phyloP scores from a whole-genome alignment of 2,888 invertebrate genomes.

The Teleiodes luculella region DNA sequence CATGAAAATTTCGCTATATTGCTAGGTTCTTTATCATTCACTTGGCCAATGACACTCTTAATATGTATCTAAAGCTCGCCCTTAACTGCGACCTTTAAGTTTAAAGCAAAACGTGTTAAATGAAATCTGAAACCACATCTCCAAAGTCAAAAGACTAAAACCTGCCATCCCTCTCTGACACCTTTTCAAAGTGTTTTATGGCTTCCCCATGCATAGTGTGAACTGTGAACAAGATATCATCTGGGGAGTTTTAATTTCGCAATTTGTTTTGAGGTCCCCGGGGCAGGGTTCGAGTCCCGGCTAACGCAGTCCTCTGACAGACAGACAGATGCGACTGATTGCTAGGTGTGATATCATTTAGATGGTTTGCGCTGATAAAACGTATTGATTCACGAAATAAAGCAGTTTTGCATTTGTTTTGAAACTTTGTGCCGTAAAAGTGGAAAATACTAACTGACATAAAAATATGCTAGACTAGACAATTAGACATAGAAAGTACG shows the following conservation, averaged over 20 bases:
- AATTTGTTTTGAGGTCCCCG: constrained; percentile 57
- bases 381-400: too few relatives aligned
- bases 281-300: not conserved
- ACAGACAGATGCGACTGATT: constrained; percentile 49
- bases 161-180: not conserved
- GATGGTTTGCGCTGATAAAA: constrained; percentile 32
- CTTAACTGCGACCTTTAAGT: too few relatives aligned
- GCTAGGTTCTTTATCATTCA: too few relatives aligned
- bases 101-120: not conserved
- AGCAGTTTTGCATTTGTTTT: too few relatives aligned
- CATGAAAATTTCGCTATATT: too few relatives aligned
- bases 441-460: too few relatives aligned
- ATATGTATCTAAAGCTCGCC: too few relatives aligned
- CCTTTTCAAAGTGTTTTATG: constrained; percentile 1
- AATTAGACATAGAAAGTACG: too few relatives aligned
- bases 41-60: too few relatives aligned
- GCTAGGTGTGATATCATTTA: constrained; percentile 45
- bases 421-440: too few relatives aligned
- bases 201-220: not conserved
- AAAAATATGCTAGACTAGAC: too few relatives aligned
- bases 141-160: not conserved
- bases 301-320: constrained; percentile 20
- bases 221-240: constrained; percentile 40
- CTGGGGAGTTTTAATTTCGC: constrained; percentile 72
- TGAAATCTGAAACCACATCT: not conserved